Evolutionary conservation across 1,140 invertebrate species (phyloP), one percentile per base, ranked within the genome.

Genomic region (Gonatopus flavifemur): DNA sequence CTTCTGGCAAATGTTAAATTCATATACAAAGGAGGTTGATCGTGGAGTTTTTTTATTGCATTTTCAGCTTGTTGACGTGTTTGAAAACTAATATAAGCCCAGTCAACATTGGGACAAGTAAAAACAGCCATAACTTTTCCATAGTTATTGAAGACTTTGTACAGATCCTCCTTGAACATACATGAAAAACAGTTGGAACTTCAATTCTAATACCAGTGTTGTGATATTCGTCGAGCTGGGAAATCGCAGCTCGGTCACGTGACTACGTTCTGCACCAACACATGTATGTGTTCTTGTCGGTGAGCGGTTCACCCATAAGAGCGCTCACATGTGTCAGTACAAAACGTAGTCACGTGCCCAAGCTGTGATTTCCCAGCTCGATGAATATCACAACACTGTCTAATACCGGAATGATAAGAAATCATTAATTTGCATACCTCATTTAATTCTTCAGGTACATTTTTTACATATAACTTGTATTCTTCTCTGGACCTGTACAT

Each of bases 401-500:
- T n/a, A 25, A 20, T 10, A 44, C 4, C 35, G 16, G 16, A 24
- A 8, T 13, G 19, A 15, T 12, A 20, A 5, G 10, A 28, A 19
- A 42, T 22, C 48, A 44, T 13, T 48, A 28, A 25, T 25, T 13
- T 22, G 44, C 18, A n/a, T 64, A 73, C 70, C 55, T 70, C 36
- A n/a, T 67, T 55, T 19, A 73, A 46, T 22, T 72, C 64, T 3
- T 9, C 0, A n/a, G 70, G 70, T 13, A 73, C 41, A 35, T 68
- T 61, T 10, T 12, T 56, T 20, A 73, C 58, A 19, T 59, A 57
- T 13, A 72, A 32, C 3, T 40, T 63, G 13, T 41, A 67, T 36
- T 54, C 56, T 3, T 1, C 2, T 8, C 45, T 20, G 32, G 9
- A n/a, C n/a, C n/a, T n/a, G n/a, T n/a, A n/a, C n/a, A n/a, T n/a